Evolutionary conservation across 2,113 vertebrate genomes (phyloP).

Genomic region (Thunnus maccoyii): DNA sequence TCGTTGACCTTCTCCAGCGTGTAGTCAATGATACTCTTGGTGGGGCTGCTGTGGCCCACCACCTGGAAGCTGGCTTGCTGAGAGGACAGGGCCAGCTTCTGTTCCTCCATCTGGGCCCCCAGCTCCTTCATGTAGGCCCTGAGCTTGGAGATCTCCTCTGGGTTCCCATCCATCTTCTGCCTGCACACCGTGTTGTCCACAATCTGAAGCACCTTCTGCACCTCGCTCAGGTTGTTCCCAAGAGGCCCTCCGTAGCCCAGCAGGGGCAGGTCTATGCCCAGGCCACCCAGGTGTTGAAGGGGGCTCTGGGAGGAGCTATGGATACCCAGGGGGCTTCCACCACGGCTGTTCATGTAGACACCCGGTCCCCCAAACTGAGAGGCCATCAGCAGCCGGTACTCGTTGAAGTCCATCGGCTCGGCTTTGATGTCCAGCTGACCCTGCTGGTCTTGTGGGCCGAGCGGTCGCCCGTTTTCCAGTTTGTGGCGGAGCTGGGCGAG

Average conservation of each 20-base stretch:
- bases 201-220: conserved; percentile 99
- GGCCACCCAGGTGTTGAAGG: conserved; percentile 93
- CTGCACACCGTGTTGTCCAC: conserved; percentile 99
- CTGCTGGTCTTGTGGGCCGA: conserved; percentile 91
- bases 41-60: conserved; percentile 96
- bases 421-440: conserved; percentile 98
- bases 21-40: conserved; percentile 99
- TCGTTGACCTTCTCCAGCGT: conserved; percentile 99
- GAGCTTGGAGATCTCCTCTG: conserved; percentile 96
- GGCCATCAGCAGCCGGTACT: conserved; percentile 97
- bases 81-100: conserved; percentile 89
- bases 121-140: conserved; percentile 99
- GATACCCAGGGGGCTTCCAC: conserved; percentile 93
- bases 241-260: conserved; percentile 91
- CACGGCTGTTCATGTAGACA: conserved; percentile 91
- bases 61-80: conserved; percentile 88
- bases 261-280: conserved; percentile 88
- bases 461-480: conserved; percentile 98
- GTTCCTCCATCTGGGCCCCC: conserved; percentile 95
- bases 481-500: conserved; percentile 98
- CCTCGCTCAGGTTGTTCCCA: conserved; percentile 96
- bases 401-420: conserved; percentile 98
- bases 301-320: conserved; percentile 90
- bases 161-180: conserved; percentile 99
- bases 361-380: conserved; percentile 91